Base-by-base conservation (phyloP, 2,113 vertebrate species). In the Arothron firmamentum region DNA sequence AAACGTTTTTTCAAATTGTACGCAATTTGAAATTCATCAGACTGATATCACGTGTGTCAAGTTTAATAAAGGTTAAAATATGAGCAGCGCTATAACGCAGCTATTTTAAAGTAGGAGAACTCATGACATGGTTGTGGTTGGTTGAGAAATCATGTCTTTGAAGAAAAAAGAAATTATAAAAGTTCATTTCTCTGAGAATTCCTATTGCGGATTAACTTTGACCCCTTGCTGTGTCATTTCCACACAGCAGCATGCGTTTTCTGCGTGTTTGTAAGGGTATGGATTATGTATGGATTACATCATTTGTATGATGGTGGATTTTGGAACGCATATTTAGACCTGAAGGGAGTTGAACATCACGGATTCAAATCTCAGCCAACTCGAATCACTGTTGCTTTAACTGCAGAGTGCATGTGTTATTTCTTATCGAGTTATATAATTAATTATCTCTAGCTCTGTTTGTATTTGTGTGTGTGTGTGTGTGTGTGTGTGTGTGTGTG, bases 391-490 rank as follows among this genome's bases (percentile, higher is more conserved):
- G 52, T 16, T 58, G 5, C 47, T 47, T 62, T 38, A 59, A 59
- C 20, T 72, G 21, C 42, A 18, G 59, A 19, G 1, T 43, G 47
- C 18, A 21, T 74, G 25, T 72, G 56, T 52, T 53, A 58, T 60
- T 69, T 41, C 54, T 65, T 59, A 67, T 67, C 49, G 31, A 18
- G 55, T 83, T 72, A 79, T 77, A 63, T 67, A 74, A 81, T 75
- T 78, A 72, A 80, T 75, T 78, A 38, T 38, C 34, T 38, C 9
- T 1, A 38, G 34, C 8, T 38, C 34, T 38, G 9, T 38, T 38
- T 38, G 34, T 38, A 5, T 31, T 6, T 31, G 5, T 6, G 28
- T 31, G 28, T 31, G 28, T 31, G 28, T 31, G 21, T 23, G 21
- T 23, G 21, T 23, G 21, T 23, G 21, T 23, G 5, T 28, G 34